These are phyloP conservation scores for Leptodactylus fallax DNA, from an alignment of 2,797 vertebrate genomes.

Conservation along the genomic window DNA sequence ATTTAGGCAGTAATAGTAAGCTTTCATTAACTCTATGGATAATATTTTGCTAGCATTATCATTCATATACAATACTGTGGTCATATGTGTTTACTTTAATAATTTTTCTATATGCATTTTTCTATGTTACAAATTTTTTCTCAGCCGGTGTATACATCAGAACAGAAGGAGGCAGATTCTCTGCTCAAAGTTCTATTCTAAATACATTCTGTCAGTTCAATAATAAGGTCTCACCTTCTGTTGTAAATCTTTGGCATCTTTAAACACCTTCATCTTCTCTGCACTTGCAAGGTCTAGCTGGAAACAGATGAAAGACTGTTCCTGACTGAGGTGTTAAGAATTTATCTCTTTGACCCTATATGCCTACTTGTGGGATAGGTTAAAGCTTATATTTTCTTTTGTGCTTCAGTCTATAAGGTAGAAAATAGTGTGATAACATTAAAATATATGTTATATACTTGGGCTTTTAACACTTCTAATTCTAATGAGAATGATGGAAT, in stretches of 20 bases:
- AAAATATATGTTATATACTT: neutral
- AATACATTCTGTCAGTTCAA: conserved; percentile 36
- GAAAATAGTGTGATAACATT: neutral
- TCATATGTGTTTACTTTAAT: neutral
- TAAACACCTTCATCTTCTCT: conserved; percentile 23
- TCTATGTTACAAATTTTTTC: neutral
- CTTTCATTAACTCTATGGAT: too few species aligned
- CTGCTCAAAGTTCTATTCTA: neutral
- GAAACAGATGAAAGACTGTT: conserved; percentile 19
- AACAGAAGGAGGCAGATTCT: neutral
- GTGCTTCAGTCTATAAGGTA: neutral
- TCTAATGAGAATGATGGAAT: too few species aligned
- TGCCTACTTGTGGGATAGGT: neutral
- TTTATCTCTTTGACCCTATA: conserved; percentile 13
- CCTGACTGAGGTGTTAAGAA: conserved; percentile 13
- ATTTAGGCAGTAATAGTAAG: too few species aligned
- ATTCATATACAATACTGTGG: neutral
- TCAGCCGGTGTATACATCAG: neutral
- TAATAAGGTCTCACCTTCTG: conserved; percentile 10
- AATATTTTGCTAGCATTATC: neutral
- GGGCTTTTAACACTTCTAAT: too few species aligned
- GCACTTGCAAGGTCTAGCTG: neutral
- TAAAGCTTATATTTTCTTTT: neutral
- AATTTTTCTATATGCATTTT: neutral
- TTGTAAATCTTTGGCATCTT: conserved; percentile 31